Evolutionary conservation across 2,113 vertebrate genomes (phyloP).

Genomic region (Catharus fuscescens): DNA sequence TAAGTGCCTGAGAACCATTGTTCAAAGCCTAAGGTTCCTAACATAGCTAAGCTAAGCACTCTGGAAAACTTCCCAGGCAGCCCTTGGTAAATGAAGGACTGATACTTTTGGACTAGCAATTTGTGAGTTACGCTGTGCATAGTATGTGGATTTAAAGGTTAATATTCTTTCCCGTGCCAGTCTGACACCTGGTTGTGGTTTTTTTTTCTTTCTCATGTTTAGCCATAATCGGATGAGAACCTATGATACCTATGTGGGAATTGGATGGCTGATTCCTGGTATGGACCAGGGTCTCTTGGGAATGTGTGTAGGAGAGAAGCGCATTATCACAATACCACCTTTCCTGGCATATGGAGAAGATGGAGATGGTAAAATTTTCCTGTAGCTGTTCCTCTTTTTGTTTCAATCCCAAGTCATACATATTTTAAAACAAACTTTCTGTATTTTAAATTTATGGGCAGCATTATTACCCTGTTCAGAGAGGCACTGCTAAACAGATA

Average conservation of each 20-base stretch:
- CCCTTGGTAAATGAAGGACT: background rate
- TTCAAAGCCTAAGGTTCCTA: background rate
- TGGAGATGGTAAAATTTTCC: constrained; percentile 85
- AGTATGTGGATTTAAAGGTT: background rate
- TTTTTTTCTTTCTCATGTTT: background rate
- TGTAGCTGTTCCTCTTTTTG: background rate
- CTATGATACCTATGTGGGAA: constrained; percentile 96
- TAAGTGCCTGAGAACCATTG: background rate
- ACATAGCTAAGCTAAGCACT: background rate
- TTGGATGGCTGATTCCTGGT: constrained; percentile 96
- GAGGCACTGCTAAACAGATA: background rate
- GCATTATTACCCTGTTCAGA: background rate
- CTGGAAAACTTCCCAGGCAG: background rate
- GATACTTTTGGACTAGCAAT: background rate
- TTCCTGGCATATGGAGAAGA: constrained; percentile 94
- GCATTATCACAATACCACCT: constrained; percentile 91
- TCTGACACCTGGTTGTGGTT: background rate
- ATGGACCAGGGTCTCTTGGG: constrained; percentile 97
- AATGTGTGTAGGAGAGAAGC: constrained; percentile 95
- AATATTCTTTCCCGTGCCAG: background rate
- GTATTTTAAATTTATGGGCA: background rate
- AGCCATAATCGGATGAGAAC: constrained; percentile 96
- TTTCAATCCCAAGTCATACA: background rate
- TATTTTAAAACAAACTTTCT: background rate
- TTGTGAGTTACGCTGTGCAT: background rate